Base-by-base conservation (phyloP, 37 sponge, comb jelly and placozoan species). In the Crambe crambe region DNA sequence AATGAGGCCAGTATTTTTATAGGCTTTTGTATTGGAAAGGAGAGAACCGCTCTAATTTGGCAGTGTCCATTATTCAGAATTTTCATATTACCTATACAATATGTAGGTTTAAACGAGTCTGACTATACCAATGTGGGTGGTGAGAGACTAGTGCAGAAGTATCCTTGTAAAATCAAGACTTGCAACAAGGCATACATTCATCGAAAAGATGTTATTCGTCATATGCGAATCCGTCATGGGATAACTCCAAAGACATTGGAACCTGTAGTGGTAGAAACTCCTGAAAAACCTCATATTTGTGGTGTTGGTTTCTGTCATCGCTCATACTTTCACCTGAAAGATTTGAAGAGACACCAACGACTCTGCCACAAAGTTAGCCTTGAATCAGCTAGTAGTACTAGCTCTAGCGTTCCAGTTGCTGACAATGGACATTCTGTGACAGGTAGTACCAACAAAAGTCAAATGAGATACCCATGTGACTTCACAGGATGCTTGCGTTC, bases 191-290 rank as follows among this genome's bases (percentile, higher is more conserved):
- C 92, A 20, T 92, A 92, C 64, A 57, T 88, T 10, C 89, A 88
- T 80, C 83, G 87, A 42, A 92, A 92, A 40, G 93, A 92, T 70
- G 79, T 92, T 35, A 88, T 85, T 27, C 73, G 93, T 8, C 93
- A 92, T 65, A 92, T 92, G 93, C 84, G 65, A 44, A 80, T 85
- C 27, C 58, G 77, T 0, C 93, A 92, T 42, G 84, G 76, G 15
- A 42, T 40, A n/a, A 47, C 72, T 26, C 93, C 89, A 8, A 70
- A 68, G 47, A 68, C 41, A 30, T 43, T 81, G 37, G 80, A 91
- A 35, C 68, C 87, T 31, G 64, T 74, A 8, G 60, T 75, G 36
- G 72, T 88, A 3, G 84, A 80, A 58, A 59, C 78, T 37, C 87
- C 80, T 18, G 82, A 88, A 69, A 80, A 85, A 58, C 85, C 89